Evolutionary conservation across 2,113 vertebrate species (phyloP).

Genomic region (Mesembrinibis cayennensis): DNA sequence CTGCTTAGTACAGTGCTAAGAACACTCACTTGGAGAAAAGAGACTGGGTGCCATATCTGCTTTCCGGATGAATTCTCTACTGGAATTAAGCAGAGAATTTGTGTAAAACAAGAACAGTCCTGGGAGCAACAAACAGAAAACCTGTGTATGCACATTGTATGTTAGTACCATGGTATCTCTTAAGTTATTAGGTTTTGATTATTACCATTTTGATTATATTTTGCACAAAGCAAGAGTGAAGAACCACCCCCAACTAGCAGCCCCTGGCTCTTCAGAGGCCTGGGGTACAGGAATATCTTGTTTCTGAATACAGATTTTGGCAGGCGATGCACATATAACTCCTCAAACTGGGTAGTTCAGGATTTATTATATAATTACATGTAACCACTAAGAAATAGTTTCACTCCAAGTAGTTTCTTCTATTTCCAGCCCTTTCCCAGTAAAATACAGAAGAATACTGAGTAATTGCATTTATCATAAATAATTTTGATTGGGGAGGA

Average conservation of each 20-base stretch:
- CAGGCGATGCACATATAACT: background rate
- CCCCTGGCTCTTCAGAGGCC: background rate
- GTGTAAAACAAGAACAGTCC: background rate
- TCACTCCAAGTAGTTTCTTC: background rate
- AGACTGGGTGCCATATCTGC: background rate
- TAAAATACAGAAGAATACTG: background rate
- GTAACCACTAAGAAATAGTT: background rate
- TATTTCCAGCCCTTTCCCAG: background rate
- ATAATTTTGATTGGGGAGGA: background rate
- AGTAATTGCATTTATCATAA: background rate
- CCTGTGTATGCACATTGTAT: background rate
- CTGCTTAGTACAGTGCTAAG: background rate
- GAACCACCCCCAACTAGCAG: background rate
- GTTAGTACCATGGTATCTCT: background rate
- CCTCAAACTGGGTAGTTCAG: background rate
- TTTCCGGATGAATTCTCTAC: background rate
- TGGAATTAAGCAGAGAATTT: background rate
- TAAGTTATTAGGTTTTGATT: background rate
- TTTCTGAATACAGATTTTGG: background rate
- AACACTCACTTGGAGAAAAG: background rate
- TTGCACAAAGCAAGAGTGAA: background rate
- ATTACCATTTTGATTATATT: background rate
- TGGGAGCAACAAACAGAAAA: background rate
- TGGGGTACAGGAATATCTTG: background rate
- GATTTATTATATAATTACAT: background rate